Evolutionary conservation across 1,140 invertebrate species (phyloP).

Genomic region (Zeugodacus cucurbitae): DNA sequence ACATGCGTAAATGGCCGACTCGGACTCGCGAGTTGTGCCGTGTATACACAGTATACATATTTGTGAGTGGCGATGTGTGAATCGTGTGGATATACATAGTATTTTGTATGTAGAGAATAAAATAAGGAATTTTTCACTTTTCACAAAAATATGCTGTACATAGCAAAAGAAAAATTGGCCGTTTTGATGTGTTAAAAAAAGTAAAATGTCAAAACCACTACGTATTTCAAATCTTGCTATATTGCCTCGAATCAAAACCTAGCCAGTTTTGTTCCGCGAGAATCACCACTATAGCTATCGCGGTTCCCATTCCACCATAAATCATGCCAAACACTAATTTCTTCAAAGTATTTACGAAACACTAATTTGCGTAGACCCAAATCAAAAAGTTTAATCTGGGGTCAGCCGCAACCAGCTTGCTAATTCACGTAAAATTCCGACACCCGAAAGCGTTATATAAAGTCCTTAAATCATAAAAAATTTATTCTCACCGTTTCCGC

Average conservation of each 20-base stretch:
- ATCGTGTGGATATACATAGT: constrained; percentile 58
- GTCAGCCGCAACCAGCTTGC: neutral
- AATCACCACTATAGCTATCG: neutral
- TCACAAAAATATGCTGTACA: constrained; percentile 44
- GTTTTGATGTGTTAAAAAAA: neutral
- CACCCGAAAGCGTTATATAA: constrained; percentile 58
- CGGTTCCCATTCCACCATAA: neutral
- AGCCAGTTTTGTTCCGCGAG: neutral
- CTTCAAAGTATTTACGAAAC: neutral
- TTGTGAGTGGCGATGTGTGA: neutral
- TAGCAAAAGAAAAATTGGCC: neutral
- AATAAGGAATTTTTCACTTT: constrained; percentile 55
- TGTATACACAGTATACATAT: constrained; percentile 30
- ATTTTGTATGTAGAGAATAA: constrained; percentile 63
- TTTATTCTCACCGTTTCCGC: constrained; percentile 64
- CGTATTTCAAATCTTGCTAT: no score
- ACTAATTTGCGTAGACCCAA: neutral
- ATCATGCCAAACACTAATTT: neutral
- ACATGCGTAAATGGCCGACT: constrained; percentile 30
- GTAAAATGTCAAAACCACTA: no score
- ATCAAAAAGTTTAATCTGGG: neutral
- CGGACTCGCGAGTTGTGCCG: constrained; percentile 2
- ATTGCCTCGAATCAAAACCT: no score
- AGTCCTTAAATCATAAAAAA: constrained; percentile 46
- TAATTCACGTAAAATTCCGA: neutral